Evolutionary conservation across 2,113 vertebrate genomes (phyloP).

Genomic region (Paraplagusia blochii): DNA sequence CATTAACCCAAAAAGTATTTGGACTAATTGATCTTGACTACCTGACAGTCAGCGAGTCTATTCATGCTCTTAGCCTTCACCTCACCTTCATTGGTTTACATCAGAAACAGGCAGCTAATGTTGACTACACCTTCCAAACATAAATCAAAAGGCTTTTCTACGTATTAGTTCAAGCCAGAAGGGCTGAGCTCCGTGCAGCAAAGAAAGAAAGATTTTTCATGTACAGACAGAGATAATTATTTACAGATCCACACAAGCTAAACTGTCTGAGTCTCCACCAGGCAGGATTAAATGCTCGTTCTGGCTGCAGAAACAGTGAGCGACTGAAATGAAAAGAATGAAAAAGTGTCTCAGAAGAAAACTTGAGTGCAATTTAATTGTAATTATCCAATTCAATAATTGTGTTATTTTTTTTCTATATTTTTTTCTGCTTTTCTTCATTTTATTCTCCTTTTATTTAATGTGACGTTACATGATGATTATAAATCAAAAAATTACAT

Average conservation of each 20-base stretch:
- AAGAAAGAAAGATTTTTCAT: slow-evolving; percentile 9
- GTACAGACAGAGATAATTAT: slow-evolving; percentile 54
- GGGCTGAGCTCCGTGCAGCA: slow-evolving; percentile 22
- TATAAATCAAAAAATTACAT: too few relatives aligned
- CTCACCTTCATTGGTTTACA: slow-evolving; percentile 31
- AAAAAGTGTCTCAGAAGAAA: slow-evolving; percentile 8
- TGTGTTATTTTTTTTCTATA: neutral
- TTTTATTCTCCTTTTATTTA: neutral
- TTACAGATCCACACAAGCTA: slow-evolving; percentile 34
- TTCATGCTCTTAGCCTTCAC: slow-evolving; percentile 20
- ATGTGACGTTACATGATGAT: neutral
- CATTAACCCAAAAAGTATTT: slow-evolving; percentile 31
- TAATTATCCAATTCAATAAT: neutral
- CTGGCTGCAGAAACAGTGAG: slow-evolving; percentile 24
- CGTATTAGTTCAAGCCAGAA: slow-evolving; percentile 19
- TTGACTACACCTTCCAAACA: neutral
- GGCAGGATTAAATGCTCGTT: slow-evolving; percentile 38
- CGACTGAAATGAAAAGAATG: slow-evolving; percentile 22
- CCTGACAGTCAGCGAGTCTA: slow-evolving; percentile 27
- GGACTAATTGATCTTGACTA: slow-evolving; percentile 28
- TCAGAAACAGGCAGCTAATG: slow-evolving; percentile 1
- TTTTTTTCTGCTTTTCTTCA: neutral
- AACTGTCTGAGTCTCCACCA: slow-evolving; percentile 42
- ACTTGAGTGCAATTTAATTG: neutral
- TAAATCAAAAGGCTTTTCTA: slow-evolving; percentile 20